Percentiles rank a stretch among this genome's conserved stretches.
These are phyloP conservation scores for Zaprionus taronus DNA, from an alignment of 1,140 invertebrate species.

Conservation along the genomic window DNA sequence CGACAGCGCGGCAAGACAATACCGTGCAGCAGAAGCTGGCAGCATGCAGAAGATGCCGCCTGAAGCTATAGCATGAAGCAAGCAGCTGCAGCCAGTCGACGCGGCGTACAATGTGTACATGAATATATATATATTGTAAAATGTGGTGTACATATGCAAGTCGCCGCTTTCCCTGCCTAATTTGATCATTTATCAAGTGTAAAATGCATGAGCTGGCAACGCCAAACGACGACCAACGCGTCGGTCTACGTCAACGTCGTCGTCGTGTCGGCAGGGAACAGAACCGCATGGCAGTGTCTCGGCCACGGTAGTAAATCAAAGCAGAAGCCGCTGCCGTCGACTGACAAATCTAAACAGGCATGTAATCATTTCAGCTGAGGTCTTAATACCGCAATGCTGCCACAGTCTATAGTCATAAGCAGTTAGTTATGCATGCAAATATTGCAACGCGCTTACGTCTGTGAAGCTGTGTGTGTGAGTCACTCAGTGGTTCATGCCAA, in stretches of 20 bases:
- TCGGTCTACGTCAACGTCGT: constrained; percentile 23
- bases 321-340: constrained; percentile 31
- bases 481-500: constrained; percentile 34
- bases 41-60: constrained; percentile 18
- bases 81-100: constrained; percentile 52
- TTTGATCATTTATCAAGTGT: constrained; percentile 83
- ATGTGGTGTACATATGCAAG: constrained; percentile 29
- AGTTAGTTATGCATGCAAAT: constrained; percentile 70
- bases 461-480: constrained; percentile 1
- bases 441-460: constrained; percentile 36
- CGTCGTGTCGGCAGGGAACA: constrained; percentile 1
- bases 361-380: constrained; percentile 81
- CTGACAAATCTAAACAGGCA: constrained; percentile 83
- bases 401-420: constrained; percentile 61
- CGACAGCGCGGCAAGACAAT: constrained; percentile 61
- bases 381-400: constrained; percentile 73
- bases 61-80: constrained; percentile 27
- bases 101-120: background rate
- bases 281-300: constrained; percentile 6
- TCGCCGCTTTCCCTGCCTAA: constrained; percentile 68
- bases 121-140: constrained; percentile 14
- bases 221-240: constrained; percentile 9
- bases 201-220: constrained; percentile 68
- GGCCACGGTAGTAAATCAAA: constrained; percentile 46
- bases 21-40: constrained; percentile 47